Evolutionary conservation across 2,888 invertebrate genomes (phyloP), one percentile per base, ranked within the genome.

Genomic region (Laspeyria flexula): DNA sequence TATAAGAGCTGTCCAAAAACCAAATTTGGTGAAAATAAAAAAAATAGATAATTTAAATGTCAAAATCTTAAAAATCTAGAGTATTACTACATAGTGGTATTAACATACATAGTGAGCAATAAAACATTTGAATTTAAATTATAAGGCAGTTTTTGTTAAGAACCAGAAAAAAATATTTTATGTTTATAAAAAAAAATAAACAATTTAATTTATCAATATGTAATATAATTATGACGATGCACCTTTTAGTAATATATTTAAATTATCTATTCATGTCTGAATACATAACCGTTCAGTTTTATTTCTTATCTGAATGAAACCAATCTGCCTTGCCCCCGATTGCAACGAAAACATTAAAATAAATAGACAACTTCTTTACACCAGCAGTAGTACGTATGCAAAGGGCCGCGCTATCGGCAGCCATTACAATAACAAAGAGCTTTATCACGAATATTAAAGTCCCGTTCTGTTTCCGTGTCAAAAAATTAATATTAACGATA

Each of bases 401-500:
- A 40, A 75, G 72, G 66, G 71, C 68, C 70, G 30, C 21, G 44
- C 45, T 68, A 65, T 65, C 68, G 71, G 65, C 71, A 65, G 71
- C 76, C 75, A 91, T 91, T 91, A 87, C 71, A 91, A 92, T 90
- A 85, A 90, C 91, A 91, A 92, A 92, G 90, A 73, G 69, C 65
- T 75, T 81, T 83, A 84, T 83, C 75, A 81, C 78, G 87, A 87
- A 86, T 88, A 88, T 87, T 88, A 90, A 90, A 85, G 77, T 71
- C 58, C 25, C 53, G 69, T 73, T 55, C 73, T 86, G 90, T 87
- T 88, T 88, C 85, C 84, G 90, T 85, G 90, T 86, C 86, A 85
- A 88, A 90, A 92, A 88, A 92, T 91, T 90, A 92, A 92, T 91
- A 92, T 92, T 92, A 92, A 92, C 91, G 91, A 90, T 91, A 89